Base-by-base conservation (phyloP, 2,797 vertebrate species). In the Enteromius anoplus region DNA sequence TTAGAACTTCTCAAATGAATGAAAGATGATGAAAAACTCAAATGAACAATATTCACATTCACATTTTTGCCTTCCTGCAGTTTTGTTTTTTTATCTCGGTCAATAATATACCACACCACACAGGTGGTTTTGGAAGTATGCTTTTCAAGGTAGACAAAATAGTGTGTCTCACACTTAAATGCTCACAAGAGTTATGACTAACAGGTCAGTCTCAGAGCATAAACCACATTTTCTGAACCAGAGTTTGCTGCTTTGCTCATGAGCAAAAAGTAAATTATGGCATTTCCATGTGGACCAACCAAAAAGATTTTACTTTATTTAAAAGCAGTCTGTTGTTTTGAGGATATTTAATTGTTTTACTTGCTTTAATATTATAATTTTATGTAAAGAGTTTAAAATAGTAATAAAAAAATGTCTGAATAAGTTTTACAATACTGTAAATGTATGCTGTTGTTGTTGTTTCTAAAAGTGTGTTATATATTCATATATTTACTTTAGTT, bases 141-240 rank as follows among this genome's bases (percentile, higher is more conserved):
- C 66, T 75, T 81, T 83, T 83, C 88, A 82, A 86, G 42, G 70
- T 37, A 60, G 78, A 85, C 49, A 49, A 81, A 75, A 81, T 77
- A 62, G 62, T 45, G 81, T 72, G 81, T 69, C 79, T 83, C 70
- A 76, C 32, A 76, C 29, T 75, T 58, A 87, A 85, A 65, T 85
- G 32, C 72, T 82, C 47, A 86, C 64, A 66, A 83, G 87, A 90
- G 84, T 80, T 83, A 87, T 90, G 90, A 92, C 88, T 72, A 78
- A 71, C 26, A 81, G 82, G 78, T 66, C 71, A 47, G 82, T 87
- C 83, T 86, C 65, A 80, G 86, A 80, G 86, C 75, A 64, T 85
- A 47, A 51, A 83, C 78, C 83, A 88, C 34, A 76, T 81, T 64
- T 83, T 84, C 47, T 55, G n/a, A 82, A 75, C 19, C 71, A 6